Evolutionary conservation across 1,140 invertebrate genomes (phyloP).

Genomic region (Oreohelix idahoensis): DNA sequence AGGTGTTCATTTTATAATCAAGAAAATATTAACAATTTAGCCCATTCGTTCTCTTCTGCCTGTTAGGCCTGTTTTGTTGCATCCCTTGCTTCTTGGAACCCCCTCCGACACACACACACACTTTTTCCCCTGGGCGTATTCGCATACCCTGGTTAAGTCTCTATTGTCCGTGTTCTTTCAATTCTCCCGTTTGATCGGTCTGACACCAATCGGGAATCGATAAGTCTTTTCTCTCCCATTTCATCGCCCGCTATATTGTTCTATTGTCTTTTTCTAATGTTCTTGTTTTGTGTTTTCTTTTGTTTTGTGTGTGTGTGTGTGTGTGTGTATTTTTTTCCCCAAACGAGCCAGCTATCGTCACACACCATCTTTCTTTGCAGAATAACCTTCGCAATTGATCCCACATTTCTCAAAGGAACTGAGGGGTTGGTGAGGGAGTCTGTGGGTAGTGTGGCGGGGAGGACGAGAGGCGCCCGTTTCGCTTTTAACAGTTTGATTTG

Average conservation of each 20-base stretch:
- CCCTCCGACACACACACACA: background rate
- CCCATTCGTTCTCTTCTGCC: no score
- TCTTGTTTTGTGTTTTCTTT: background rate
- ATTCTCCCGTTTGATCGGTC: background rate
- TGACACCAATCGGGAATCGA: constrained; percentile 9
- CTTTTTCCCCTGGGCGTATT: background rate
- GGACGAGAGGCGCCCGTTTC: background rate
- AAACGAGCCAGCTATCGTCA: background rate
- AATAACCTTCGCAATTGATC: background rate
- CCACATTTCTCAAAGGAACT: background rate
- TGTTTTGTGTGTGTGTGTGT: no score
- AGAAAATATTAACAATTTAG: no score
- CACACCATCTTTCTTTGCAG: background rate
- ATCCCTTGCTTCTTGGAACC: background rate
- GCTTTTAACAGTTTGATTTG: background rate
- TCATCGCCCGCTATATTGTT: background rate
- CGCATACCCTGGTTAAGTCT: background rate
- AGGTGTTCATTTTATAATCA: no score
- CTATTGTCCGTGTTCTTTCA: background rate
- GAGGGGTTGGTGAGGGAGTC: background rate
- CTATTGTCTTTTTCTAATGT: constrained; percentile 14
- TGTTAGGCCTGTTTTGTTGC: no score
- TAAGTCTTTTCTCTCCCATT: background rate
- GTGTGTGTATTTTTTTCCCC: no score
- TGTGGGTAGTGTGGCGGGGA: background rate